Conservation (phyloP, 1,140 invertebrate genomes). For the Paraescarpia echinospica region DNA sequence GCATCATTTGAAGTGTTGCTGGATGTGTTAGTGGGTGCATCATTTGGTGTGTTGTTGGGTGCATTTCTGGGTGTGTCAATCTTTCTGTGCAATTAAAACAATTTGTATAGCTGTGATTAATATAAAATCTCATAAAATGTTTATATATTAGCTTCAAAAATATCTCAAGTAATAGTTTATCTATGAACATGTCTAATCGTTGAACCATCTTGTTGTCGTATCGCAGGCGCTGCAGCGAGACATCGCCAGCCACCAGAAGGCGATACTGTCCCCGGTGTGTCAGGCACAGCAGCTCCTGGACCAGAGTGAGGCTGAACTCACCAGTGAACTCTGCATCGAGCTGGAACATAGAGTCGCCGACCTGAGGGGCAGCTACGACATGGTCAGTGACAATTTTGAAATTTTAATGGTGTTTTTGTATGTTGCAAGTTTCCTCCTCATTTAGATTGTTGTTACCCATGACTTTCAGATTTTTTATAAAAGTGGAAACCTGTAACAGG, state of each 20-base stretch:
- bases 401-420: not conserved
- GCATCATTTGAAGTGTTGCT: too few relatives aligned
- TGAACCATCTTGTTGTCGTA: not conserved
- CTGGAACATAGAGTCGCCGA: constrained; percentile 51
- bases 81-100: too few relatives aligned
- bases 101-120: not conserved
- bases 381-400: not conserved
- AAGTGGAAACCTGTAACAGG: too few relatives aligned
- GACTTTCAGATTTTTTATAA: too few relatives aligned
- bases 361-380: not conserved
- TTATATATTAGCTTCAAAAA: not conserved
- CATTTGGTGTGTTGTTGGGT: too few relatives aligned
- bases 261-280: constrained; percentile 83
- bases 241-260: constrained; percentile 80
- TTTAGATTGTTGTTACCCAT: too few relatives aligned
- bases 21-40: too few relatives aligned
- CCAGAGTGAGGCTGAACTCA: constrained; percentile 74
- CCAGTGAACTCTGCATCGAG: constrained; percentile 82
- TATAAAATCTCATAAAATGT: not conserved
- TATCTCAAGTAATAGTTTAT: not conserved
- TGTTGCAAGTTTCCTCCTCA: not conserved
- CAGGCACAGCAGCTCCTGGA: constrained; percentile 81
- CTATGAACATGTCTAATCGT: not conserved
- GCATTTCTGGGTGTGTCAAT: too few relatives aligned
- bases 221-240: constrained; percentile 85